phyloP scores from a whole-genome alignment of 2,888 invertebrate genomes.

The Neoitamus cyanurus region DNA sequence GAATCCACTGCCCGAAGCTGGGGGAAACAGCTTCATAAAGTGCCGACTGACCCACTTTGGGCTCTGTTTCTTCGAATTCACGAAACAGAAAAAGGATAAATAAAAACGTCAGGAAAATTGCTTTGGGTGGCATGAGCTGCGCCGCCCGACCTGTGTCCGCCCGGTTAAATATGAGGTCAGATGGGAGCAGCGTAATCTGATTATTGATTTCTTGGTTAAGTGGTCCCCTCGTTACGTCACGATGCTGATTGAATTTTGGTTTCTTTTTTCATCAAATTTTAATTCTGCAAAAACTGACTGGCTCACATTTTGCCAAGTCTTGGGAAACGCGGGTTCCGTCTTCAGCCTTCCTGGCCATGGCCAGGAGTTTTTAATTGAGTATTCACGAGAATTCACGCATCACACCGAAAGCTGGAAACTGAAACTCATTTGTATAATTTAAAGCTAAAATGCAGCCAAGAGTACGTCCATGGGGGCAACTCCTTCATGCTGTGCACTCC shows the following conservation, averaged over 20 bases:
- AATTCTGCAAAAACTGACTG: too few relatives aligned
- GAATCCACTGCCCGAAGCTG: neutral
- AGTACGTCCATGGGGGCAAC: neutral
- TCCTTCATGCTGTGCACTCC: neutral
- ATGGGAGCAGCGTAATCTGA: constrained; percentile 35
- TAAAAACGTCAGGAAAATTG: constrained; percentile 38
- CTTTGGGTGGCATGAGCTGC: constrained; percentile 19
- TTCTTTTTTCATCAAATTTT: too few relatives aligned
- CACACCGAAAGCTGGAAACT: too few relatives aligned
- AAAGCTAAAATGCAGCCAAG: neutral
- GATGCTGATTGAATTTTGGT: constrained; percentile 25
- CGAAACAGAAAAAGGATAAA: constrained; percentile 19
- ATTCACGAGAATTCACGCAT: too few relatives aligned
- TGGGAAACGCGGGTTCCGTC: too few relatives aligned
- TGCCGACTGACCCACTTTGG: constrained; percentile 29
- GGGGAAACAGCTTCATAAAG: neutral
- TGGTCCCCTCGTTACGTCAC: constrained; percentile 29
- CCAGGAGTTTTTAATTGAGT: too few relatives aligned
- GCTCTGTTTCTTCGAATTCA: constrained; percentile 20
- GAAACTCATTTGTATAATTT: neutral
- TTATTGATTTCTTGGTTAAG: constrained; percentile 43
- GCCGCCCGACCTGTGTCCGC: neutral
- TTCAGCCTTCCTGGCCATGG: too few relatives aligned
- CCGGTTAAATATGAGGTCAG: constrained; percentile 37
- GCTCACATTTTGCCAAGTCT: too few relatives aligned